These are phyloP conservation scores for Sinonovacula constricta DNA, from an alignment of 1,140 invertebrate genomes.

Conservation along the genomic window DNA sequence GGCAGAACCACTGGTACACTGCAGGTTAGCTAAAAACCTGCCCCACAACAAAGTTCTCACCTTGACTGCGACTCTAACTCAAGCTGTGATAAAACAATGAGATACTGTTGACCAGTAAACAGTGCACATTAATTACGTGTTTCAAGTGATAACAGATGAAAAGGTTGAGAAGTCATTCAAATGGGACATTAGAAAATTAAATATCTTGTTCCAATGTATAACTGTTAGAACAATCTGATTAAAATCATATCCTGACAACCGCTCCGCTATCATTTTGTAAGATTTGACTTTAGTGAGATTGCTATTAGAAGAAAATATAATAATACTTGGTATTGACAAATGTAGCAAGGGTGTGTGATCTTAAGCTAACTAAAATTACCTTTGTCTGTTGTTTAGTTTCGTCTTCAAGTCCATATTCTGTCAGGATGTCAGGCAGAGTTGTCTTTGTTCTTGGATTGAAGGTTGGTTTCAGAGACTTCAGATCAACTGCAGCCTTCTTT, in stretches of 20 bases:
- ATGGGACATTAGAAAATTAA: too few species aligned
- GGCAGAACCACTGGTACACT: too few species aligned
- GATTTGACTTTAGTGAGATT: background rate
- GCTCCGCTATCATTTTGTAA: background rate
- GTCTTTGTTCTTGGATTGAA: conserved; percentile 56
- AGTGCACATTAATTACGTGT: too few species aligned
- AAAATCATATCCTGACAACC: background rate
- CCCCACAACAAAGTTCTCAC: too few species aligned
- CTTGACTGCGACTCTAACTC: too few species aligned
- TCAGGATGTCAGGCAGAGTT: conserved; percentile 62
- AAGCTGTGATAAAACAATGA: too few species aligned
- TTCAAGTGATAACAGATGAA: too few species aligned
- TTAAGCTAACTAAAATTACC: conserved; percentile 28
- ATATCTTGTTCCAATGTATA: background rate
- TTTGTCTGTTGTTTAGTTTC: conserved; percentile 41
- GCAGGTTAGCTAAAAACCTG: too few species aligned
- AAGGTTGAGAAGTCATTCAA: too few species aligned
- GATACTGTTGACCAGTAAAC: too few species aligned
- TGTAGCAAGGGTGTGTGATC: background rate
- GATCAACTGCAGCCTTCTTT: conserved; percentile 24
- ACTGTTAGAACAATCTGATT: background rate
- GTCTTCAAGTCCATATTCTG: conserved; percentile 64
- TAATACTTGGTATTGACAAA: background rate
- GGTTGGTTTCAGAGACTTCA: conserved; percentile 29
- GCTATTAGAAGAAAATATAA: background rate